Conservation (phyloP, 37 sponge, comb jelly and placozoan genomes). For the Corticium candelabrum region DNA sequence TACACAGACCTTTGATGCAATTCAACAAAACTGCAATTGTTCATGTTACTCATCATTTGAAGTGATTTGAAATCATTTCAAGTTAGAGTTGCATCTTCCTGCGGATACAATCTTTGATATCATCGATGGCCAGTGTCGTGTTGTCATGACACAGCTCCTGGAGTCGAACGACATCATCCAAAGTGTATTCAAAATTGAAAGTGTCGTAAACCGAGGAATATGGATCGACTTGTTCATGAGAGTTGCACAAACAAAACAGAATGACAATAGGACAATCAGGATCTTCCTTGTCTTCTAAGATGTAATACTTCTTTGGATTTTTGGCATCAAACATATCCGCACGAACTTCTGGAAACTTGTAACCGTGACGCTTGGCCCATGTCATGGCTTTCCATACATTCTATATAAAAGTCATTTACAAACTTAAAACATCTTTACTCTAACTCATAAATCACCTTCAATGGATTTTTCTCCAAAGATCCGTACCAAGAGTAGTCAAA, state of each 20-base stretch:
- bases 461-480: neutral
- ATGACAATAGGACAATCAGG: neutral
- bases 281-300: neutral
- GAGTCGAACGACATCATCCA: neutral
- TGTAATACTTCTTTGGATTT: neutral
- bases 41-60: too few species aligned
- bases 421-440: too few species aligned
- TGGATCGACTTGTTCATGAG: neutral
- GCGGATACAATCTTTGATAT: neutral
- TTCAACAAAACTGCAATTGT: too few species aligned
- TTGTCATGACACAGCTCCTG: neutral
- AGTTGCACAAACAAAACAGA: neutral
- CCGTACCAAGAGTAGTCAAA: neutral
- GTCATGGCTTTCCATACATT: neutral
- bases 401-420: too few species aligned
- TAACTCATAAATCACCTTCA: too few species aligned
- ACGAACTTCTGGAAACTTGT: neutral
- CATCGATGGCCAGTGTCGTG: neutral
- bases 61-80: too few species aligned
- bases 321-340: neutral
- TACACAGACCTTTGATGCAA: too few species aligned
- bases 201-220: neutral
- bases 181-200: neutral
- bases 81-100: neutral
- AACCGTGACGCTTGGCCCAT: neutral